Evolutionary conservation across 2,113 vertebrate species (phyloP).

Genomic region (Opisthocomus hoazin): DNA sequence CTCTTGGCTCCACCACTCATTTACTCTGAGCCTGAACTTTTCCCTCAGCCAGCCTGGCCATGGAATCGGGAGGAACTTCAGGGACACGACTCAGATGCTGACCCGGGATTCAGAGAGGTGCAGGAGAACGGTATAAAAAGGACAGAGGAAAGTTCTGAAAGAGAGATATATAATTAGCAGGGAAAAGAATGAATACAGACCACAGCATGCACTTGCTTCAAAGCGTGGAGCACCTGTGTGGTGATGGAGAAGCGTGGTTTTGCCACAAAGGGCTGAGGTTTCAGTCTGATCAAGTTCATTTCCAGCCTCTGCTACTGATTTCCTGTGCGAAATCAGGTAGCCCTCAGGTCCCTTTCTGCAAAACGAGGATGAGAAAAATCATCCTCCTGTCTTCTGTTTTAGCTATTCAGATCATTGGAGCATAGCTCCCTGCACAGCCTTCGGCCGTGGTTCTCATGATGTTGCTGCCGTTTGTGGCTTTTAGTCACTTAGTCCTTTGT

Average conservation of each 20-base stretch:
- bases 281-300: neutral
- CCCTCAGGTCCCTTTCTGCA: neutral
- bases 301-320: neutral
- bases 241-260: neutral
- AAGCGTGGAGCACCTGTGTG: neutral
- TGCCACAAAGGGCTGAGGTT: neutral
- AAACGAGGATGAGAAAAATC: neutral
- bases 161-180: neutral
- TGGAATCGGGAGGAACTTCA: neutral
- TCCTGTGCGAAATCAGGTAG: neutral
- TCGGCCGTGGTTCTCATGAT: neutral
- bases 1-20: neutral
- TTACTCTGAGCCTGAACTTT: neutral
- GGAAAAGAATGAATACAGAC: neutral
- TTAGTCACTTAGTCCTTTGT: neutral
- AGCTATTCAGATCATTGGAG: neutral
- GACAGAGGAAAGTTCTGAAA: neutral
- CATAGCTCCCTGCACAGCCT: neutral
- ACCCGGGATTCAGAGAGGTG: neutral
- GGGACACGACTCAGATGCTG: neutral
- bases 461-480: neutral
- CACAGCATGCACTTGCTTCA: neutral
- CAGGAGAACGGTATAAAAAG: neutral
- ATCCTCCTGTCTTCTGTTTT: neutral
- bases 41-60: neutral